Conservation (phyloP, 2,888 invertebrate genomes). For the Thymelicus acteon region DNA sequence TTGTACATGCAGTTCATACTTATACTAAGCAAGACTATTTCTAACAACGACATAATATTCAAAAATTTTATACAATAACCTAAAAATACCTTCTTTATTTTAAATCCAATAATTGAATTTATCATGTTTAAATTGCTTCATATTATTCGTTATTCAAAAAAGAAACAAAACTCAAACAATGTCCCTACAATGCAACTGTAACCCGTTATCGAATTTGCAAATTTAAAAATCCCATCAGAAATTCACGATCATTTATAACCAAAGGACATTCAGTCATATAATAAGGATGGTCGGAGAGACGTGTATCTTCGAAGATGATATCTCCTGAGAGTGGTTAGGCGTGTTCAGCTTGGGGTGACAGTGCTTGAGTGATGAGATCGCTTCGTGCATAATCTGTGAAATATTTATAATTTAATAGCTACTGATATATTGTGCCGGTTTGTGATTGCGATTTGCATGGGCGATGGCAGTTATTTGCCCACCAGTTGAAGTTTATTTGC, state of each 20-base stretch:
- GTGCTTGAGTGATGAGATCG: constrained; percentile 41
- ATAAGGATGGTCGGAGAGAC: constrained; percentile 26
- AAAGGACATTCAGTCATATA: constrained; percentile 31
- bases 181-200: not conserved
- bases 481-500: constrained; percentile 18
- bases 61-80: no score
- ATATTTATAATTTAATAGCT: constrained; percentile 39
- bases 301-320: constrained; percentile 34
- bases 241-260: constrained; percentile 20
- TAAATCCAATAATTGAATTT: no score
- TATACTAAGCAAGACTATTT: no score
- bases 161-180: not conserved
- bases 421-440: constrained; percentile 30
- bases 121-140: no score
- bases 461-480: constrained; percentile 36
- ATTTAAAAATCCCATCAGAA: constrained; percentile 13
- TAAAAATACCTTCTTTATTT: no score
- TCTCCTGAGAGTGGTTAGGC: constrained; percentile 41
- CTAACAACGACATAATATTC: no score
- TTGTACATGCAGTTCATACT: no score
- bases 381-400: constrained; percentile 36
- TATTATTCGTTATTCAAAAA: not conserved
- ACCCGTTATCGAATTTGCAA: constrained; percentile 4
- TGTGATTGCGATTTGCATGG: constrained; percentile 36
- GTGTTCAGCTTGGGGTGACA: constrained; percentile 41